Evolutionary conservation across 1,140 invertebrate species (phyloP).

Genomic region (Melipona quadrifasciata): DNA sequence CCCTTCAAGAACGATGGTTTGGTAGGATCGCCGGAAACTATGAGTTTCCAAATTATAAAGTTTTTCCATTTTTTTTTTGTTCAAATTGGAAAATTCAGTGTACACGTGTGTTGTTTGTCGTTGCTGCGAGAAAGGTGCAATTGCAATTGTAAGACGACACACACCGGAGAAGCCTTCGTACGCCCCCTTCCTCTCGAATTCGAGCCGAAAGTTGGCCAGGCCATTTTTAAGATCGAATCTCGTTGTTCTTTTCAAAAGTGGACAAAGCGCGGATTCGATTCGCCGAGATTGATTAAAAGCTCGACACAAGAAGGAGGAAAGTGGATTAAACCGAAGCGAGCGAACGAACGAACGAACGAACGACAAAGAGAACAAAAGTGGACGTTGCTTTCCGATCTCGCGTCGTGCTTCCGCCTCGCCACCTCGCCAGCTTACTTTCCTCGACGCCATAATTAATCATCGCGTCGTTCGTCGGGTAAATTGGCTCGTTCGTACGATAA

Average conservation of each 20-base stretch:
- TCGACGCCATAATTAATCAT: background rate
- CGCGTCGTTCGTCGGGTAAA: background rate
- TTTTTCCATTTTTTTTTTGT: too few species aligned
- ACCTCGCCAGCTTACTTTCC: too few species aligned
- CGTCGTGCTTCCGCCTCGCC: too few species aligned
- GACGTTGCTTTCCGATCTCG: background rate
- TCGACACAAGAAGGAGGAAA: background rate
- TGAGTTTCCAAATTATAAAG: too few species aligned
- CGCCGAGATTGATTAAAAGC: background rate
- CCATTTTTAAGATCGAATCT: background rate
- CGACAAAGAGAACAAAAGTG: background rate
- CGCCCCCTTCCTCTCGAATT: too few species aligned
- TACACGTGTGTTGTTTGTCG: too few species aligned
- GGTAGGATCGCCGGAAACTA: too few species aligned
- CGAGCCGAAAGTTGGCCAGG: too few species aligned
- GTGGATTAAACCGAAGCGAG: background rate
- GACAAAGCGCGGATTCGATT: background rate
- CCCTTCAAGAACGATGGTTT: background rate
- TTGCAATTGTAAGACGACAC: too few species aligned
- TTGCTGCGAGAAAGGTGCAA: too few species aligned
- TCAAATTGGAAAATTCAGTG: too few species aligned
- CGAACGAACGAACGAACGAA: background rate
- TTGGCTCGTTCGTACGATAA: background rate
- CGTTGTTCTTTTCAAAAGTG: conserved; percentile 1
- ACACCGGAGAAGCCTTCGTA: too few species aligned